phyloP scores from a whole-genome alignment of 2,113 vertebrate genomes.

The Rhinopithecus roxellana region DNA sequence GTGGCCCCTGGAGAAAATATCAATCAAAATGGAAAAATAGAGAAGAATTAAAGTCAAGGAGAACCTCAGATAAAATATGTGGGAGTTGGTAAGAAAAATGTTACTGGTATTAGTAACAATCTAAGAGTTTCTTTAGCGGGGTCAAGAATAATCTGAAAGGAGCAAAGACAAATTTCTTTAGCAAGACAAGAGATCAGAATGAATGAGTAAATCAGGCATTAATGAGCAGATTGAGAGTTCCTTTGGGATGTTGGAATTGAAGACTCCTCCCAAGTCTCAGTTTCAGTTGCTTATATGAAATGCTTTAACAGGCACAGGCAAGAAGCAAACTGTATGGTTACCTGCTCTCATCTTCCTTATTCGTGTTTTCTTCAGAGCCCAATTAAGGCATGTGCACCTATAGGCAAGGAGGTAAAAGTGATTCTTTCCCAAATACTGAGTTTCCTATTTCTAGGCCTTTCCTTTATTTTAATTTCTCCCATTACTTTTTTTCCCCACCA shows the following conservation, averaged over 20 bases:
- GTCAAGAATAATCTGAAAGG: constrained; percentile 78
- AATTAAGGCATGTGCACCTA: not conserved
- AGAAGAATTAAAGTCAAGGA: constrained; percentile 48
- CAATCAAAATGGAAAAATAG: constrained; percentile 75
- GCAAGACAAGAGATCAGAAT: constrained; percentile 69
- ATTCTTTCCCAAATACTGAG: not conserved
- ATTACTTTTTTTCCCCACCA: not conserved
- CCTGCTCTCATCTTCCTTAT: not conserved
- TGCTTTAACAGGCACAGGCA: not conserved
- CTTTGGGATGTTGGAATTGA: constrained; percentile 66
- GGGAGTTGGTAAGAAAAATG: constrained; percentile 64
- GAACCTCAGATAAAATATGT: constrained; percentile 61
- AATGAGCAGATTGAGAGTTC: constrained; percentile 74
- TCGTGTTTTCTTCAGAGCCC: not conserved
- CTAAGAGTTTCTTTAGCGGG: constrained; percentile 68
- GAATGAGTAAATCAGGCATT: constrained; percentile 77
- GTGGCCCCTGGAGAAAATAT: constrained; percentile 67
- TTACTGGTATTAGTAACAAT: constrained; percentile 67
- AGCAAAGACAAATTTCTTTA: constrained; percentile 74
- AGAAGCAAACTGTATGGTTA: not conserved
- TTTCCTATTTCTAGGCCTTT: not conserved
- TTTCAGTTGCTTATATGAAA: constrained; percentile 63
- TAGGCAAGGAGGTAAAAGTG: rapidly evolving
- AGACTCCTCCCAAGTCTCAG: constrained; percentile 59
- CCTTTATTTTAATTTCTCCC: not conserved